Base-by-base conservation (phyloP, 2,797 vertebrate species). In the Tolypeutes matacus region DNA sequence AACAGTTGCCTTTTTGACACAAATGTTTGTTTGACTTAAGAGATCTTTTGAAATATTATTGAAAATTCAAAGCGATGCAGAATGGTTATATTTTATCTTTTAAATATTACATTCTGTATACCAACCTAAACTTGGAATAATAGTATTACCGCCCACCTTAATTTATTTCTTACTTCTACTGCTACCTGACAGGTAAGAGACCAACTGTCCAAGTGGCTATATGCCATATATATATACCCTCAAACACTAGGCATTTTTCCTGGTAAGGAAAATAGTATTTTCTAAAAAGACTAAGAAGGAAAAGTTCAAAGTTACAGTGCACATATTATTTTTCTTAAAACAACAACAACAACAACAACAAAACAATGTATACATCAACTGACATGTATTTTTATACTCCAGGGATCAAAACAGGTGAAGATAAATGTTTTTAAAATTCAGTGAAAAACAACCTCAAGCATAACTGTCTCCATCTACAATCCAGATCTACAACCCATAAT, bases 361-460 rank as follows among this genome's bases (percentile, higher is more conserved):
- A 15, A 94, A n/a, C 67, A 90, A 93, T 9, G 73, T 69, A 29
- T 31, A 89, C 69, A 92, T 78, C 75, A 91, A 96, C 91, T 82
- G 70, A 70, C 67, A 96, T 93, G 51, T 87, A 94, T 93, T 95
- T 96, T 94, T 88, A 92, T 89, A 84, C 39, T 87, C 29, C 64
- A 90, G 42, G 46, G 53, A 75, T 83, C 78, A 91, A 97, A 95
- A 17, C 12, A 25, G 11, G 17, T 82, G 1, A 91, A 96, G 42
- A 95, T 23, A 86, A 58, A 80, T 80, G 69, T 93, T 95, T 95
- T 95, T 18, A 90, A 94, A 97, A 89, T 42, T 81, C 80, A 81
- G 51, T 87, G 70, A 84, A 91, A 94, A 95, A 93, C 31, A 96
- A 86, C 93, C 87, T 93, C 58, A 64, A 82, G 85, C 92, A 96